These are phyloP conservation scores for Sesamia nonagrioides DNA, from an alignment of 1,140 invertebrate species.

Conservation along the genomic window DNA sequence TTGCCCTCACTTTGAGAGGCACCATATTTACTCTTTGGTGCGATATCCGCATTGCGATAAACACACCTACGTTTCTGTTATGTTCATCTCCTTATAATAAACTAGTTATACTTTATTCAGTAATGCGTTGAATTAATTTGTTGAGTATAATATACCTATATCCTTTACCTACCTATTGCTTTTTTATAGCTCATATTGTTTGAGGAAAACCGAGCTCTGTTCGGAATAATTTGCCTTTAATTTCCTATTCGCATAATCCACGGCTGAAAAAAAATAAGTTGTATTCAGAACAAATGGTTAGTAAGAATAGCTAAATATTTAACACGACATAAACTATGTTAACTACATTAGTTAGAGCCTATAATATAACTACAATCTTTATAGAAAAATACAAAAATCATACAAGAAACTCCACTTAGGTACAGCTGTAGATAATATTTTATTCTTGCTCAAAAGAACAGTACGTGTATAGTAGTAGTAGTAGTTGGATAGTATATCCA, in stretches of 20 bases:
- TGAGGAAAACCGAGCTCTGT: background rate
- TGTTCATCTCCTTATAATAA: background rate
- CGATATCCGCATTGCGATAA: constrained; percentile 26
- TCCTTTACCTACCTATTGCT: background rate
- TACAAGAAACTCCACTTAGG: too few species aligned
- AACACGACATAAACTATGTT: background rate
- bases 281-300: background rate
- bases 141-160: too few species aligned
- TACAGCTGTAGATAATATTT: too few species aligned
- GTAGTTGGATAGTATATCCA: too few species aligned
- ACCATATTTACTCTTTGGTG: background rate
- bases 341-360: too few species aligned
- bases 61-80: background rate
- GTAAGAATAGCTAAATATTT: background rate
- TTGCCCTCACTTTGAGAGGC: constrained; percentile 6
- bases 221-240: background rate
- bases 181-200: background rate
- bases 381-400: too few species aligned
- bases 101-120: background rate
- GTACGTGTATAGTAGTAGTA: too few species aligned
- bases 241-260: background rate
- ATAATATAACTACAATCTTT: too few species aligned
- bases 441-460: too few species aligned
- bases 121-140: background rate
- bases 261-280: background rate